A percentile compares a stretch with the other conserved stretches of the same genome.
Conservation (phyloP, 2,113 vertebrate species). For the Tichodroma muraria region DNA sequence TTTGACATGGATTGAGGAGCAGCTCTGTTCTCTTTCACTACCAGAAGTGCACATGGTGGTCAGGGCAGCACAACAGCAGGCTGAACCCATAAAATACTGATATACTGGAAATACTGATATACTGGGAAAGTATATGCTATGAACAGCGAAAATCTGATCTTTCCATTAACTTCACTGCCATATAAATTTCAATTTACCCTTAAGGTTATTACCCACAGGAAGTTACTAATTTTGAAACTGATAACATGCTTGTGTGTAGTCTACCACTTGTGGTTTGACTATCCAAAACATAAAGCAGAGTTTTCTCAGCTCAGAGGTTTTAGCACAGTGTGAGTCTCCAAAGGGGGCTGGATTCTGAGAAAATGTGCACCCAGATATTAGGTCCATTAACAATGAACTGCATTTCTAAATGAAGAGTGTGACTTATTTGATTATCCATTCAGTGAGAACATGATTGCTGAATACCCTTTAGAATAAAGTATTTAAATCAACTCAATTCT, state of each 20-base stretch:
- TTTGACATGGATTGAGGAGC: neutral
- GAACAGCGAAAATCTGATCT: neutral
- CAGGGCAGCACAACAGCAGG: neutral
- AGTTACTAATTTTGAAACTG: neutral
- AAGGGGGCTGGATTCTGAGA: neutral
- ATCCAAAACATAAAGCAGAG: neutral
- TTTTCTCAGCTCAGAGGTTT: neutral
- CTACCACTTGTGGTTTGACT: neutral
- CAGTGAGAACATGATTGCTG: neutral
- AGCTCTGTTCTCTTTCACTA: neutral
- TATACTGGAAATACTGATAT: no score
- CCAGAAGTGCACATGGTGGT: neutral
- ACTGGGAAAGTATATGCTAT: neutral
- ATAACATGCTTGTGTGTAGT: no score
- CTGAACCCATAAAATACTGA: no score
- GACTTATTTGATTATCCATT: conserved; percentile 34
- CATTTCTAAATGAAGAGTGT: neutral
- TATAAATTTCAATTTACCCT: neutral
- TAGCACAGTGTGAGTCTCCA: neutral
- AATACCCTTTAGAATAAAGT: conserved; percentile 8
- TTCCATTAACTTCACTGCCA: neutral
- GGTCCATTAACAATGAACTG: neutral
- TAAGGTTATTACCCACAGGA: neutral
- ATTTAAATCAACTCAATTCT: conserved; percentile 19
- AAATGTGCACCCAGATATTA: neutral